phyloP scores from a whole-genome alignment of 2,113 vertebrate species.

The Hoplias malabaricus region DNA sequence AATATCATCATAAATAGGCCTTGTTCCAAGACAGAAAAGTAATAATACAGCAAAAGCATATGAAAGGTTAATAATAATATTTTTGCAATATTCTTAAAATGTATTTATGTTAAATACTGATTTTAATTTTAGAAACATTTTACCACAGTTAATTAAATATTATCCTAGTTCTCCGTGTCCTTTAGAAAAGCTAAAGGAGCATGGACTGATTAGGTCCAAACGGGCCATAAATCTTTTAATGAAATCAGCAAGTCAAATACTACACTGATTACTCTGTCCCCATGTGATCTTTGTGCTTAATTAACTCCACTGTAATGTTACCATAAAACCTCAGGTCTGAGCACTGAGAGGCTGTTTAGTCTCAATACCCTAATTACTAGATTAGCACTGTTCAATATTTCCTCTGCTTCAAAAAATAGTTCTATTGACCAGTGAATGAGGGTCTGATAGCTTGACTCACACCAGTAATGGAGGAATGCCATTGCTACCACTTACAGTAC shows the following conservation, averaged over 20 bases:
- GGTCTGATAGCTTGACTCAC: conserved; percentile 11
- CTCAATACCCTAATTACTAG: conserved; percentile 70
- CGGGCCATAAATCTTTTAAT: conserved; percentile 61
- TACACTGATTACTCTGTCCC: conserved; percentile 60
- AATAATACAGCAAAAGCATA: too few species aligned
- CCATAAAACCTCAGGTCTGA: conserved; percentile 69
- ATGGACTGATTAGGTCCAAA: conserved; percentile 45
- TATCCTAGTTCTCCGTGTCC: neutral
- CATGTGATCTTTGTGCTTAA: conserved; percentile 66
- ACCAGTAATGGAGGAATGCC: neutral
- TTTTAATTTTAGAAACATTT: neutral
- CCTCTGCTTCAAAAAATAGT: conserved; percentile 38
- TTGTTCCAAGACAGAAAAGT: too few species aligned
- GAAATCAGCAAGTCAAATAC: conserved; percentile 48
- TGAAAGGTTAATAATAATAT: too few species aligned
- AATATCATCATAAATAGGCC: neutral
- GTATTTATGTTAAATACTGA: too few species aligned
- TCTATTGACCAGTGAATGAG: conserved; percentile 10
- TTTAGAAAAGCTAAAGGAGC: conserved; percentile 13
- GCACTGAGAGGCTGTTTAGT: conserved; percentile 43
- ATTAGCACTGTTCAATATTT: conserved; percentile 70
- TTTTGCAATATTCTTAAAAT: too few species aligned
- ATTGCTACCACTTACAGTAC: neutral
- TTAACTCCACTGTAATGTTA: conserved; percentile 62
- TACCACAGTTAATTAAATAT: neutral